Evolutionary conservation across 1,140 invertebrate species (phyloP), one percentile per base, ranked within the genome.

Genomic region (Dinoponera quadriceps): DNA sequence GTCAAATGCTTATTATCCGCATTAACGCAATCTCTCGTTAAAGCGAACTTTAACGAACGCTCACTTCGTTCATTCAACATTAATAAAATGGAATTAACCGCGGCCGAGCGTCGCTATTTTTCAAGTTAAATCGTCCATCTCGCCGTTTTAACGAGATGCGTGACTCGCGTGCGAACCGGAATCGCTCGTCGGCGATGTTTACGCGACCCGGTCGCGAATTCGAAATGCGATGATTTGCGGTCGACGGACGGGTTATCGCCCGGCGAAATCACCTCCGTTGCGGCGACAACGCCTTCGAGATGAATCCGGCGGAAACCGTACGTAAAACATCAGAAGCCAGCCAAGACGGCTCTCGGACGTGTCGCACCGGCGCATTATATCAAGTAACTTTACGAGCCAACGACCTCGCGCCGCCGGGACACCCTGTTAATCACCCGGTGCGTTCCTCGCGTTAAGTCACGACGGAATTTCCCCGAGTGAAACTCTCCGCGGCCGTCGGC

Each of bases 271-370:
- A 51, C 59, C 44, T 44, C 38, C 38, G 38, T 44, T 44, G 11
- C 16, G 9, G 14, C 63, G 49, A 2, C 13, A 22, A 69, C 57
- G 25, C 48, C 25, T 16, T 74, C 51, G 73, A 66, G 68, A 86
- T 71, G 74, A 85, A 69, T 88, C 81, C 81, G 83, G 54, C 83
- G 83, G 83, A 90, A 90, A 89, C 71, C 83, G 69, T 87, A 84
- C 25, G 25, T 77, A 81, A 87, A 74, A 60, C 65, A 62, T 38
- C 54, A 71, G 73, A 87, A 85, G 80, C 82, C 83, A 68, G 11
- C 44, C 25, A 59, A 69, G 33, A 9, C 57, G 29, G 25, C 48
- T 25, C 55, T n/a, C n/a, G n/a, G 20, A 13, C 22, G 11, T 14
- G 18, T 54, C 62, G 71, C 62, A 25, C 55, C 68, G 62, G 49